phyloP scores from a whole-genome alignment of 2,113 vertebrate genomes.

The Myotis yumanensis region DNA sequence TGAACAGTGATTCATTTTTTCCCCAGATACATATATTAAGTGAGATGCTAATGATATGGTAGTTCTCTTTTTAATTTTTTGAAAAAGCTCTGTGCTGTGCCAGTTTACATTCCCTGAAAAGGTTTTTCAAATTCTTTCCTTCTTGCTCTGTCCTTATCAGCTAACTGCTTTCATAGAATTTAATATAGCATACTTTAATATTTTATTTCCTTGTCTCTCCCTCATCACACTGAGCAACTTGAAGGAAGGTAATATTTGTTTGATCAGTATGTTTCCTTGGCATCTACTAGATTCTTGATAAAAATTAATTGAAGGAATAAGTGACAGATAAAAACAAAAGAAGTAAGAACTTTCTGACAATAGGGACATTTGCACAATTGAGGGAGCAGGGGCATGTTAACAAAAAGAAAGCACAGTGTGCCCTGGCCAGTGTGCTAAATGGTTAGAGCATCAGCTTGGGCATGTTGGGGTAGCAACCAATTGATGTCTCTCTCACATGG shows the following conservation, averaged over 20 bases:
- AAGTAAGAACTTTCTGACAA: background rate
- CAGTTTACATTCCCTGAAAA: background rate
- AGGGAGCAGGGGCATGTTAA: background rate
- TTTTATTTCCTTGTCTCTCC: background rate
- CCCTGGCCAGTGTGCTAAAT: too few species aligned
- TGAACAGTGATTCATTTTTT: background rate
- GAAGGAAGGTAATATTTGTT: slow-evolving; percentile 3
- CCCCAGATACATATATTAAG: background rate
- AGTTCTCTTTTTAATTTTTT: background rate
- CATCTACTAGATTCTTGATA: background rate
- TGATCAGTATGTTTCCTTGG: background rate
- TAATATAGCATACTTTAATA: background rate
- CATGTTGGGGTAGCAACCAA: too few species aligned
- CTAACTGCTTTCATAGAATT: background rate
- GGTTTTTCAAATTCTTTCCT: background rate
- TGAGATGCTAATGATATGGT: background rate
- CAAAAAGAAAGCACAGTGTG: background rate
- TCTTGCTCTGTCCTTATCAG: background rate
- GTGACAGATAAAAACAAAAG: background rate
- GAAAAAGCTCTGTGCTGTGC: background rate
- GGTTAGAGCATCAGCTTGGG: too few species aligned
- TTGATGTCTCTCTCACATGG: too few species aligned
- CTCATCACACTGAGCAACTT: background rate
- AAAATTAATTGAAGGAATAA: background rate
- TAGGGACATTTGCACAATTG: background rate